A percentile compares a stretch with the other conserved stretches of the same genome.
phyloP scores from a whole-genome alignment of 2,113 vertebrate species.

The Axis porcinus region DNA sequence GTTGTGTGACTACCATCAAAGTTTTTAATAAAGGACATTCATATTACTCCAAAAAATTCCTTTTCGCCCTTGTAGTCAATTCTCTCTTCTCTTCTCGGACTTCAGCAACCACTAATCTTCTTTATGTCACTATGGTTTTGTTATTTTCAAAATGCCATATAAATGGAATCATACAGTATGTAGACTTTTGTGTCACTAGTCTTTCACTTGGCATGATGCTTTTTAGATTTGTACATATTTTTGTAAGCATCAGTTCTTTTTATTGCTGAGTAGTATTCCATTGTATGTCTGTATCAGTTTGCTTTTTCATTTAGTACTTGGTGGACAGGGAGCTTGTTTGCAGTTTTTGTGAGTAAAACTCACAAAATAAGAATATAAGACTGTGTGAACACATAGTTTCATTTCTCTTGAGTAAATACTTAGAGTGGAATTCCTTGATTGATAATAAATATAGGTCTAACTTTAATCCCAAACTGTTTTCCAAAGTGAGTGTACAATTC shows the following conservation, averaged over 20 bases:
- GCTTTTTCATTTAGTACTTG: background rate
- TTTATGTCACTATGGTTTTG: slow-evolving; percentile 3
- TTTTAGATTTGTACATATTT: background rate
- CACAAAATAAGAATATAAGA: background rate
- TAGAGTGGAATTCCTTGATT: background rate
- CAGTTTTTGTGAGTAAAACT: background rate
- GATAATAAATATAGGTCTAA: background rate
- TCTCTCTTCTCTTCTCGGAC: background rate
- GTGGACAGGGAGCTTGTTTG: background rate
- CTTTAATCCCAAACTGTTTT: background rate
- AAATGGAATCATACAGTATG: background rate
- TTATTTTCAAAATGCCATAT: background rate
- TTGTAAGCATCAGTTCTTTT: background rate
- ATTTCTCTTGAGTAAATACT: slow-evolving; percentile 7
- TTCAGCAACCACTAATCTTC: background rate
- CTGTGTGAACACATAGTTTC: background rate
- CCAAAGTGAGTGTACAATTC: background rate
- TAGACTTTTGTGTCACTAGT: background rate
- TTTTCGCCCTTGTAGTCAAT: background rate
- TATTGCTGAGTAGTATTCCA: background rate
- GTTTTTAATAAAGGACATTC: background rate
- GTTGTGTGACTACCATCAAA: background rate
- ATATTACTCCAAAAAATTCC: background rate
- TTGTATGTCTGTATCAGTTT: background rate
- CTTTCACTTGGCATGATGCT: background rate